Percentiles rank a stretch among this genome's conserved stretches.
Conservation (phyloP, 2,797 vertebrate species). For the Pseudochirops corinnae region DNA sequence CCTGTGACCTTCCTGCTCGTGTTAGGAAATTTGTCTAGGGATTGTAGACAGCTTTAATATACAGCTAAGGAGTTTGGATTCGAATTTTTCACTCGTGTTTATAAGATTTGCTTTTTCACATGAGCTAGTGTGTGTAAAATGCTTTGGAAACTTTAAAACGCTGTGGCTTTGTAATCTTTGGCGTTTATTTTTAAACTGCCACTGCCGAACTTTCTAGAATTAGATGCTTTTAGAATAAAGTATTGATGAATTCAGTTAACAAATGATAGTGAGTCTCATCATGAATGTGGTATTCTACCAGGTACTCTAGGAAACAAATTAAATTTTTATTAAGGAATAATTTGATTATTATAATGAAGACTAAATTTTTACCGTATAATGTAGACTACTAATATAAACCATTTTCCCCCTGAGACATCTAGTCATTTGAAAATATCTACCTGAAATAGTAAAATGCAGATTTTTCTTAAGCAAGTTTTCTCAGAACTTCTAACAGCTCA, state of each 20-base stretch:
- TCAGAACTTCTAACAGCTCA: slow-evolving; percentile 11
- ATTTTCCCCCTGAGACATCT: slow-evolving; percentile 40
- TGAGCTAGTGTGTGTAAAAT: neutral
- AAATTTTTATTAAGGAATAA: slow-evolving; percentile 60
- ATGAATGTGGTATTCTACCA: slow-evolving; percentile 49
- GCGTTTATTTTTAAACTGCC: slow-evolving; percentile 32
- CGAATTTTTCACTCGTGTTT: slow-evolving; percentile 19
- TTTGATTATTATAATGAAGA: slow-evolving; percentile 24
- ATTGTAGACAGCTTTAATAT: neutral
- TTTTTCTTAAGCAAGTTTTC: neutral
- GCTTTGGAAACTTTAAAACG: neutral
- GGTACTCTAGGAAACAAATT: slow-evolving; percentile 51
- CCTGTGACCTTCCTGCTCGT: slow-evolving; percentile 22
- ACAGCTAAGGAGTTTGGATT: slow-evolving; percentile 35
- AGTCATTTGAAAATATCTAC: slow-evolving; percentile 28
- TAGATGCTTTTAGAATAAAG: slow-evolving; percentile 52
- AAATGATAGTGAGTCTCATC: slow-evolving; percentile 28
- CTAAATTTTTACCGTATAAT: slow-evolving; percentile 34
- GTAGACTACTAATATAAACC: slow-evolving; percentile 19
- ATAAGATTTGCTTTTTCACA: slow-evolving; percentile 52
- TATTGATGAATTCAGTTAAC: slow-evolving; percentile 45
- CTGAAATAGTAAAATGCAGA: neutral
- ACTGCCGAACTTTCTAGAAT: slow-evolving; percentile 64
- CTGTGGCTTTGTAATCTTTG: neutral
- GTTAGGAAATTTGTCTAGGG: slow-evolving; percentile 10